These are phyloP conservation scores for Pteronotus mesoamericanus DNA, from an alignment of 2,797 vertebrate genomes.

Conservation along the genomic window DNA sequence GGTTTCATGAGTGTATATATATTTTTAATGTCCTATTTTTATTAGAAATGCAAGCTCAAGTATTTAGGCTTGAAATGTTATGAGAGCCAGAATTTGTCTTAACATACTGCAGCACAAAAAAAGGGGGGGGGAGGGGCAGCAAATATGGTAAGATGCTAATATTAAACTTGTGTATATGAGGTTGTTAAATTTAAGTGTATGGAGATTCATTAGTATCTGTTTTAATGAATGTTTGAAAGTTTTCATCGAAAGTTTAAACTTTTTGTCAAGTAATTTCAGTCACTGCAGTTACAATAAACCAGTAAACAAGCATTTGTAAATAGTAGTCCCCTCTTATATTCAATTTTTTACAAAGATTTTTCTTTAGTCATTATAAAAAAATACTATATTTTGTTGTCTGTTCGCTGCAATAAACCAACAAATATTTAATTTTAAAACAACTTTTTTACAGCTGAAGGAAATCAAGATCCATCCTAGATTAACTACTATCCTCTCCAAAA, in stretches of 20 bases:
- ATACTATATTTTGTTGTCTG: slow-evolving; percentile 97
- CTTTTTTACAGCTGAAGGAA: not conserved
- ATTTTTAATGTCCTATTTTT: not conserved
- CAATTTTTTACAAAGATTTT: slow-evolving; percentile 15
- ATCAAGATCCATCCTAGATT: not conserved
- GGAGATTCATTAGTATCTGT: not conserved
- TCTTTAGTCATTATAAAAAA: slow-evolving; percentile 93
- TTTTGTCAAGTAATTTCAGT: not conserved
- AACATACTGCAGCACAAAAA: not conserved
- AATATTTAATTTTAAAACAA: slow-evolving; percentile 2
- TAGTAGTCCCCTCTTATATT: not conserved
- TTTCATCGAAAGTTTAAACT: not conserved
- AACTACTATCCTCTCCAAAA: not conserved
- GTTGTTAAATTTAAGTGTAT: not conserved
- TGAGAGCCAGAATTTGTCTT: not conserved
- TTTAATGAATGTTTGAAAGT: not conserved
- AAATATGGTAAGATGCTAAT: not conserved
- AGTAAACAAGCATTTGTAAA: not conserved
- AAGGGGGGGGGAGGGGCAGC: not conserved
- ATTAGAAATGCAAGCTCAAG: slow-evolving; percentile 24
- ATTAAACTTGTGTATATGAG: not conserved
- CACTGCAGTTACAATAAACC: slow-evolving; percentile 2
- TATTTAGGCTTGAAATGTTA: not conserved
- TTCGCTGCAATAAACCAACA: slow-evolving; percentile 96
- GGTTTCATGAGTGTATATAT: not conserved